Base-by-base conservation (phyloP, 2,113 vertebrate species). In the Neoarius graeffei region DNA sequence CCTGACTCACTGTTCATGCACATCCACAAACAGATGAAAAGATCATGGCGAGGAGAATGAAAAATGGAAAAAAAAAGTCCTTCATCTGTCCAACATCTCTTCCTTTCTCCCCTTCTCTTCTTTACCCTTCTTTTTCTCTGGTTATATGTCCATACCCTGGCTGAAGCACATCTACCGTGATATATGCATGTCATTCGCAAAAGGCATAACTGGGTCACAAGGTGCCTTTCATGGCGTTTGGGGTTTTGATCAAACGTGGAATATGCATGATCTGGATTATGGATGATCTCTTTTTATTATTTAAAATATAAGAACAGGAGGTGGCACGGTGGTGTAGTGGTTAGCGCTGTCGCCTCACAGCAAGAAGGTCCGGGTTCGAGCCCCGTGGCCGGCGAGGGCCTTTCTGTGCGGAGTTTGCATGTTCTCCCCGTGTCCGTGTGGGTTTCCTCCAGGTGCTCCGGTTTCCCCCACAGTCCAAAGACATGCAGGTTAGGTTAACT, bases 191-290 rank as follows among this genome's bases (percentile, higher is more conserved):
- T 84, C 64, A 84, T 83, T 77, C 77, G 56, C 79, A 79, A 35
- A 60, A 77, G 86, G 77, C 76, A 76, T 50, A 90, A 86, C 86
- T 84, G 84, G 89, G 86, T 86, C 86, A 86, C 67, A 23, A 90
- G 81, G 71, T 90, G 80, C 56, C 84, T 88, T 90, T 87, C 86
- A 81, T 88, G 66, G 17, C 14, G 50, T 57, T 83, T 80, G n/a
- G 42, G 52, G 25, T 54, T 79, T 88, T 86, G 71, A 88, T 88
- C 84, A 88, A 83, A 88, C 80, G 67, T 60, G n/a, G 62, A 88
- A 81, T 88, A 90, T 80, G 71, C 84, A 84, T 88, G 84, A 88
- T 80, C 62, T 30, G 83, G 13, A 35, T 84, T 84, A 52, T 48
- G 19, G 60, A 23, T 25, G 80, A 83, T 14, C 69, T 62, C 3